Evolutionary conservation across 2,888 invertebrate species (phyloP).

Genomic region (Andrena praecox): DNA sequence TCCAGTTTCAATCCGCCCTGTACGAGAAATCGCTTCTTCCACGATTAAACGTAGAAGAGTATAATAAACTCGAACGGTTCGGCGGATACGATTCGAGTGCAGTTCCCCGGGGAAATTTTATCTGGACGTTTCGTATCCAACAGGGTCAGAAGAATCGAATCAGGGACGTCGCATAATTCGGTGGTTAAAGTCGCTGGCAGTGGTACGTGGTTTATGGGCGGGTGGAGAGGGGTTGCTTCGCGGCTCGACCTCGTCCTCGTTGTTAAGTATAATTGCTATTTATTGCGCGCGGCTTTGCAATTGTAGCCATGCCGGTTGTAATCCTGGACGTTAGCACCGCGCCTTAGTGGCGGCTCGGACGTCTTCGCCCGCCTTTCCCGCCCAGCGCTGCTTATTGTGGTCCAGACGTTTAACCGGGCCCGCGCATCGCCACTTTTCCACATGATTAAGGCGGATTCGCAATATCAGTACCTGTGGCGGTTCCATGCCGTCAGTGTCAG

Average conservation of each 20-base stretch:
- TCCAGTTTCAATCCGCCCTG: too few species aligned
- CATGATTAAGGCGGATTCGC: too few species aligned
- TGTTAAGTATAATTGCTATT: conserved; percentile 76
- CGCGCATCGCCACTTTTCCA: background rate
- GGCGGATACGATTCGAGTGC: background rate
- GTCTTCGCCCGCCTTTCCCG: conserved; percentile 54
- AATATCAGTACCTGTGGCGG: too few species aligned
- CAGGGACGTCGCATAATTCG: conserved; percentile 49
- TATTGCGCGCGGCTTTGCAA: conserved; percentile 70
- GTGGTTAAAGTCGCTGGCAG: conserved; percentile 48
- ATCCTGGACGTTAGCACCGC: conserved; percentile 61
- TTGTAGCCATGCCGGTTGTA: conserved; percentile 54
- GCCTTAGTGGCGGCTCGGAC: conserved; percentile 54
- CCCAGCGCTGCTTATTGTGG: conserved; percentile 41
- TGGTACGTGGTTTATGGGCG: conserved; percentile 41
- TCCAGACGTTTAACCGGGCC: background rate
- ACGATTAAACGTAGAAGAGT: too few species aligned
- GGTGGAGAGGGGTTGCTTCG: conserved; percentile 8
- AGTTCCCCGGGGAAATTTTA: background rate
- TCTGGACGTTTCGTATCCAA: conserved; percentile 3
- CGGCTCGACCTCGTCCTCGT: conserved; percentile 56
- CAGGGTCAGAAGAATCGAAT: conserved; percentile 47
- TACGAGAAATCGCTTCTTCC: too few species aligned
- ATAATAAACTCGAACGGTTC: too few species aligned
- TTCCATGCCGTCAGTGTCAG: too few species aligned